Conservation (phyloP, 23 tunicate species). For the Styela plicata region DNA sequence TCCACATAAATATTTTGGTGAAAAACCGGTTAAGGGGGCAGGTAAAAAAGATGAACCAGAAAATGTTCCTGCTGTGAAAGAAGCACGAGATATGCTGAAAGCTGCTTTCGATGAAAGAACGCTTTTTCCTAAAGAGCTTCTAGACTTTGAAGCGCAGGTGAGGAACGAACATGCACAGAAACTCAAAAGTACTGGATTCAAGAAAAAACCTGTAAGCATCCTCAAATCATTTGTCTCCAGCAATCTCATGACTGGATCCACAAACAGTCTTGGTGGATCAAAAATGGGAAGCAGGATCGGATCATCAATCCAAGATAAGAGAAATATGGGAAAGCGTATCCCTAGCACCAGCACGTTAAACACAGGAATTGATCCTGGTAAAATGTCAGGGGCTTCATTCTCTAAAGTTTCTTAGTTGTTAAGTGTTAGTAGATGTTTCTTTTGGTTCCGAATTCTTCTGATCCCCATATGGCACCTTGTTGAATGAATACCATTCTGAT, state of each 20-base stretch:
- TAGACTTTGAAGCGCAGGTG: constrained; percentile 91
- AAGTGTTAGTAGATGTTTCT: too few species aligned
- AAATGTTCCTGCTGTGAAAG: constrained; percentile 22
- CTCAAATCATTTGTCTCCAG: constrained; percentile 53
- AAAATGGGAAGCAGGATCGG: constrained; percentile 73
- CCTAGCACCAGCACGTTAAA: constrained; percentile 14
- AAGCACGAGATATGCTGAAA: constrained; percentile 38
- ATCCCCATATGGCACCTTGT: too few species aligned
- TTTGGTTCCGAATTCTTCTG: too few species aligned
- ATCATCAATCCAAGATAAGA: constrained; percentile 51
- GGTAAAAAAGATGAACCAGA: constrained; percentile 24
- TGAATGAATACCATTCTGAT: too few species aligned
- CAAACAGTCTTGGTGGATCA: constrained; percentile 48
- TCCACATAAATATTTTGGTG: constrained; percentile 95
- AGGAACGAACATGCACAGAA: constrained; percentile 80
- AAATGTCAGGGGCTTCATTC: not conserved
- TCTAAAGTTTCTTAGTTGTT: not conserved
- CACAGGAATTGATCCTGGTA: not conserved
- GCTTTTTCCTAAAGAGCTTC: constrained; percentile 84
- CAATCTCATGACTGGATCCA: constrained; percentile 26
- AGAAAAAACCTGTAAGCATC: constrained; percentile 57
- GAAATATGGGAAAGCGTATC: constrained; percentile 8
- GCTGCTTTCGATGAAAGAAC: constrained; percentile 94
- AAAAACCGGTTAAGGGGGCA: constrained; percentile 44
- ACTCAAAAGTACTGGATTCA: constrained; percentile 7